Evolutionary conservation across 2,113 vertebrate genomes (phyloP).

Genomic region (Lates calcarifer): DNA sequence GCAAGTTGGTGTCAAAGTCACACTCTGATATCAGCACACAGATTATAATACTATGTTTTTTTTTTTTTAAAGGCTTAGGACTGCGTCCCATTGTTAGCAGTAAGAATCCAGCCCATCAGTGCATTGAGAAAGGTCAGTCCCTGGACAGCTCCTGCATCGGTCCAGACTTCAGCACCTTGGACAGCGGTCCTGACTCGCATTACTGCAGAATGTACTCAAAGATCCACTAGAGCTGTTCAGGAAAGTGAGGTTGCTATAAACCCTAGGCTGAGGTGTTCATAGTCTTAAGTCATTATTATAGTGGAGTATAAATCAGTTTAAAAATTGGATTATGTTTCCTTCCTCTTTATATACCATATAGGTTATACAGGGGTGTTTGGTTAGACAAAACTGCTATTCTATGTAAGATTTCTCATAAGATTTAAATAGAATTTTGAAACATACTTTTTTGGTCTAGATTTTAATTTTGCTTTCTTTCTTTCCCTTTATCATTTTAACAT

Average conservation of each 20-base stretch:
- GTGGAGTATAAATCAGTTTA: not conserved
- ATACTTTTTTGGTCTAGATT: too few relatives aligned
- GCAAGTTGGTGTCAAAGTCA: not conserved
- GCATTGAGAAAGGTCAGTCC: not conserved
- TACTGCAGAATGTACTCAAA: too few relatives aligned
- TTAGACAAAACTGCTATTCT: too few relatives aligned
- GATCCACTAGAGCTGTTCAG: not conserved
- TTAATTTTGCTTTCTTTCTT: too few relatives aligned
- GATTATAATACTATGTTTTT: not conserved
- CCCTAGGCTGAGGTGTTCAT: not conserved
- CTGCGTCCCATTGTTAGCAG: not conserved
- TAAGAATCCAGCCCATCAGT: not conserved
- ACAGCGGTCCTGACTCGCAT: slow-evolving; percentile 8
- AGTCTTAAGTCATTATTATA: not conserved
- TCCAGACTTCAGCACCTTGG: slow-evolving; percentile 47
- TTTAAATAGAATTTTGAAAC: too few relatives aligned
- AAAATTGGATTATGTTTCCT: too few relatives aligned
- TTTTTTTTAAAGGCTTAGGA: too few relatives aligned
- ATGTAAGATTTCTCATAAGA: not conserved
- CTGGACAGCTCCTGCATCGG: slow-evolving; percentile 10
- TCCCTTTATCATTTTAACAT: too few relatives aligned
- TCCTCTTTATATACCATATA: too few relatives aligned
- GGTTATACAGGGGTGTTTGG: too few relatives aligned
- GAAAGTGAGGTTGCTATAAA: not conserved
- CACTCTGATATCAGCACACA: not conserved